These are phyloP conservation scores for Notarius lentiginosus DNA, from an alignment of 2,113 vertebrate species.

Conservation along the genomic window DNA sequence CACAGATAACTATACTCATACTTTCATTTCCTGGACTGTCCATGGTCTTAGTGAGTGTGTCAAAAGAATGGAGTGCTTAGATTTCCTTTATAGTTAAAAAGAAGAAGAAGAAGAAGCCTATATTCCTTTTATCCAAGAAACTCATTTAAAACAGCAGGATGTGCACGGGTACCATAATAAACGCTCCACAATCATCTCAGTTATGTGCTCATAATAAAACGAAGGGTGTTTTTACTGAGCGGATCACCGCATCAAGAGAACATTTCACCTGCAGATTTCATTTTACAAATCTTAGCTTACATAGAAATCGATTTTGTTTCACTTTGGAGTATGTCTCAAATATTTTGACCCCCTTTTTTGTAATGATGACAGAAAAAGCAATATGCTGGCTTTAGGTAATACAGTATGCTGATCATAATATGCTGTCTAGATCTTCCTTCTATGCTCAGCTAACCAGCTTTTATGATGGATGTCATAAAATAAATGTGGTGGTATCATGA, in stretches of 20 bases:
- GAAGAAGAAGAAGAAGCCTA: not conserved
- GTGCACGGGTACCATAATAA: not conserved
- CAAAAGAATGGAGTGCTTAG: not conserved
- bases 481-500: not conserved
- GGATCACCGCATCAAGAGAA: not conserved
- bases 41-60: not conserved
- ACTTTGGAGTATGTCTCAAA: not conserved
- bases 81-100: conserved; percentile 16
- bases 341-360: conserved; percentile 1
- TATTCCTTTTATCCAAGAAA: not conserved
- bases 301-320: not conserved
- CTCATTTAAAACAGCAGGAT: conserved; percentile 19
- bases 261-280: not conserved
- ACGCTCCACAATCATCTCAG: not conserved
- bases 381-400: not conserved
- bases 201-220: conserved; percentile 3
- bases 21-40: not conserved
- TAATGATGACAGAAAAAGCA: conserved; percentile 22
- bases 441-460: not conserved
- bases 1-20: not conserved
- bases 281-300: not conserved
- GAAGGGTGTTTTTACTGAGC: not conserved
- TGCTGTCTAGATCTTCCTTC: not conserved
- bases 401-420: not conserved
- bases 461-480: not conserved